Evolutionary conservation across 1,140 invertebrate genomes (phyloP), one percentile per base, ranked within the genome.

Genomic region (Aphaenogaster rudis): DNA sequence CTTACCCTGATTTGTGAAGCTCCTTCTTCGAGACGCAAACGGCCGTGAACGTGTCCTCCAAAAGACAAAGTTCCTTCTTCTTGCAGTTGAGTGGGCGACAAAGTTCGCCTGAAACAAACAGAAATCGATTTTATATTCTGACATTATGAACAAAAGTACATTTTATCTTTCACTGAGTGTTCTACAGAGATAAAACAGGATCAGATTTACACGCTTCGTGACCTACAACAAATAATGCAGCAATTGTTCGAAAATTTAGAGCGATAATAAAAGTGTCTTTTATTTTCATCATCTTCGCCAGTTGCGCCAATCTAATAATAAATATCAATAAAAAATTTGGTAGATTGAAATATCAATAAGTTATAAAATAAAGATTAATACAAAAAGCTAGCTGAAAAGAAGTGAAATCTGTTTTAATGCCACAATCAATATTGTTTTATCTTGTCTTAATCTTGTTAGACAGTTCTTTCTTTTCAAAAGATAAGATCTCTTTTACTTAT

Each of bases 21-120:
- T 98, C 98, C 93, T 98, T 98, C 94, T 98, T 98, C 74, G 97
- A 97, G 66, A 98, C 97, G 93, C 98, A 99, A 45, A 98, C 97
- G 21, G 98, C 98, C 15, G 98, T 98, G 93, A 97, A 98, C 64
- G 97, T 96, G 95, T 98, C 97, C 93, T 98, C 97, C 61, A 99
- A 95, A 39, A 98, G 94, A 94, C 98, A 99, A 64, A 98, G 96
- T 95, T 98, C 98, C 94, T 98, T 98, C 95, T 98, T 98, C 94
- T 98, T 98, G 95, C 98, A 99, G 90, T 98, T 97, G 87, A 99
- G 95, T 54, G 98, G 97, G 89, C 97, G 97, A 95, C 98, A 99
- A 80, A 98, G 96, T 93, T 98, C 97, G 96, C 97, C 98, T 98
- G 96, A 94, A 96, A 94, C 86, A 90, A 72, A 90, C 36, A 72